These are phyloP conservation scores for Hypercompe scribonia DNA, from an alignment of 2,888 invertebrate genomes.

Conservation along the genomic window DNA sequence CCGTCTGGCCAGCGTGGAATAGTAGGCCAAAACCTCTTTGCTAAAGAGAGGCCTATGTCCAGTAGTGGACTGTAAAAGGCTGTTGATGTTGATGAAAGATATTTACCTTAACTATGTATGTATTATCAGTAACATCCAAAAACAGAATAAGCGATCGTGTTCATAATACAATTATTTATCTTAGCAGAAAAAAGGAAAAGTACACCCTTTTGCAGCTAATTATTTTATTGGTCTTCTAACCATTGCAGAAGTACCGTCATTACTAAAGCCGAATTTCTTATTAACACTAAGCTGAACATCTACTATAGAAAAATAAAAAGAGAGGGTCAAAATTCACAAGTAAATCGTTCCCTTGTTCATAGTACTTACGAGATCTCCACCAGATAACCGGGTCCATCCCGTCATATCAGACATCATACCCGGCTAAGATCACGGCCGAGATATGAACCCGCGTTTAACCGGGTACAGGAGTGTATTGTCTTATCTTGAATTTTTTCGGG, in stretches of 20 bases:
- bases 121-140: too few species aligned
- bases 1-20: too few species aligned
- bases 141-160: too few species aligned
- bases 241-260: background rate
- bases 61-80: too few species aligned
- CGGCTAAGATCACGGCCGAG: conserved; percentile 41
- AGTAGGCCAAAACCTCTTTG: too few species aligned
- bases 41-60: too few species aligned
- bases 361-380: conserved; percentile 40
- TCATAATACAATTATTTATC: background rate
- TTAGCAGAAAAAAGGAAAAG: background rate
- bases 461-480: conserved; percentile 27
- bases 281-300: conserved; percentile 2
- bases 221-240: background rate
- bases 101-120: too few species aligned
- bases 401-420: conserved; percentile 40
- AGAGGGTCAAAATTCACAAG: conserved; percentile 35
- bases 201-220: background rate
- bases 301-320: conserved; percentile 13
- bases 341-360: conserved; percentile 43
- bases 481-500: conserved; percentile 26
- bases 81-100: too few species aligned
- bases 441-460: conserved; percentile 48
- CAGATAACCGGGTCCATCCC: conserved; percentile 40
- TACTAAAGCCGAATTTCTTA: background rate